Conservation (phyloP, 2,888 invertebrate species). For the Homarus gammarus region DNA sequence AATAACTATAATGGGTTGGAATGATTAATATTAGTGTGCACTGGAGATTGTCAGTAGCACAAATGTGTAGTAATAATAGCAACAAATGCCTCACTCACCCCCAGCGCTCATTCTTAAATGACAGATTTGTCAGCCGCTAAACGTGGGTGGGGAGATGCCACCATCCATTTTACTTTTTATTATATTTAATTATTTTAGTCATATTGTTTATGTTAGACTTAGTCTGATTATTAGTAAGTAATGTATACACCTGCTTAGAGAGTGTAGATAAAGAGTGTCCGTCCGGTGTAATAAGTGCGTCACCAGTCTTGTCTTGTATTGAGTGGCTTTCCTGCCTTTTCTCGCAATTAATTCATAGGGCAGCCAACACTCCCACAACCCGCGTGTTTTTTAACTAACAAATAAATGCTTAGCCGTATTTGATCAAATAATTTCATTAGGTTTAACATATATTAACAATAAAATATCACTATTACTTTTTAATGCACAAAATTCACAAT, state of each 20-base stretch:
- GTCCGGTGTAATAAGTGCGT: background rate
- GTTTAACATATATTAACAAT: too few species aligned
- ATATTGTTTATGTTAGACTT: too few species aligned
- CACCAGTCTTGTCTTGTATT: background rate
- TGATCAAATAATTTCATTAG: too few species aligned
- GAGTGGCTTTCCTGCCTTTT: constrained; percentile 27
- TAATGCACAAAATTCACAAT: background rate
- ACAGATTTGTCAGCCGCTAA: constrained; percentile 1
- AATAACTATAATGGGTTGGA: too few species aligned
- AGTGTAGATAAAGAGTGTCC: background rate
- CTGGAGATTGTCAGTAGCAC: too few species aligned
- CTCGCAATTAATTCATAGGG: constrained; percentile 20
- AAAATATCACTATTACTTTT: too few species aligned
- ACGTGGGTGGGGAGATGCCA: background rate
- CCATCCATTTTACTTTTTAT: background rate
- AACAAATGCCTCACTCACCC: too few species aligned
- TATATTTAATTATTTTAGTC: background rate
- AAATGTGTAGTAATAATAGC: too few species aligned
- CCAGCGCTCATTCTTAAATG: constrained; percentile 4
- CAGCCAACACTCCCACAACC: background rate
- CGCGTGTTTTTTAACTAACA: background rate
- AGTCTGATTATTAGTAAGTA: background rate
- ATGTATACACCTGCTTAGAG: background rate
- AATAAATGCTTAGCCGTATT: background rate
- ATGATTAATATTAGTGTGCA: too few species aligned